These are phyloP conservation scores for Monodelphis domestica DNA, from an alignment of 2,797 vertebrate species.

Conservation along the genomic window DNA sequence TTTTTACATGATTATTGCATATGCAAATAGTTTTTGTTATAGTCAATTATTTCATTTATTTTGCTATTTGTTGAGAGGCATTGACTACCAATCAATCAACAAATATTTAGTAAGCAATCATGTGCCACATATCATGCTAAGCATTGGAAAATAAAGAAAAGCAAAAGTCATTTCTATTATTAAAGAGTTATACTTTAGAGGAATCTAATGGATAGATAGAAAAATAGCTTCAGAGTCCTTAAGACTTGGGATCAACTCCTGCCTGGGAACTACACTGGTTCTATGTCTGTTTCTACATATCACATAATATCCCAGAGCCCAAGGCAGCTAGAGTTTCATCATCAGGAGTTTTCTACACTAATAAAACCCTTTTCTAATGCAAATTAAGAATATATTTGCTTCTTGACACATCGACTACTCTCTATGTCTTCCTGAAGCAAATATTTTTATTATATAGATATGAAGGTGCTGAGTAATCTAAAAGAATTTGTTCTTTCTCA, in stretches of 20 bases:
- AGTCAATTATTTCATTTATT: background rate
- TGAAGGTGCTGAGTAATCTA: background rate
- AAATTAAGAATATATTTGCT: background rate
- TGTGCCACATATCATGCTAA: too few species aligned
- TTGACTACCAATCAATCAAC: background rate
- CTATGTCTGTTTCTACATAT: too few species aligned
- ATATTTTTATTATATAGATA: background rate
- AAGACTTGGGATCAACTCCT: background rate
- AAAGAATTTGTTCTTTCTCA: background rate
- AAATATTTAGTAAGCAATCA: too few species aligned
- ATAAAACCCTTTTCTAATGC: too few species aligned
- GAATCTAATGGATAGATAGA: background rate
- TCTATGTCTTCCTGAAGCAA: background rate
- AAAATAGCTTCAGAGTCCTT: background rate
- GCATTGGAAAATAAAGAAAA: background rate
- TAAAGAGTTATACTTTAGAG: too few species aligned
- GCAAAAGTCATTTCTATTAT: background rate
- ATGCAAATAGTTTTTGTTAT: background rate
- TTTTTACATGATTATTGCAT: background rate
- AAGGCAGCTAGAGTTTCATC: background rate
- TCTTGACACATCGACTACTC: background rate
- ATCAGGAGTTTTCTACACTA: background rate
- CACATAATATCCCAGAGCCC: background rate
- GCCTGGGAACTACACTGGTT: background rate
- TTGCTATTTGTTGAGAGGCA: background rate